Base-by-base conservation (phyloP, 1,140 invertebrate genomes). In the Nomia melanderi region DNA sequence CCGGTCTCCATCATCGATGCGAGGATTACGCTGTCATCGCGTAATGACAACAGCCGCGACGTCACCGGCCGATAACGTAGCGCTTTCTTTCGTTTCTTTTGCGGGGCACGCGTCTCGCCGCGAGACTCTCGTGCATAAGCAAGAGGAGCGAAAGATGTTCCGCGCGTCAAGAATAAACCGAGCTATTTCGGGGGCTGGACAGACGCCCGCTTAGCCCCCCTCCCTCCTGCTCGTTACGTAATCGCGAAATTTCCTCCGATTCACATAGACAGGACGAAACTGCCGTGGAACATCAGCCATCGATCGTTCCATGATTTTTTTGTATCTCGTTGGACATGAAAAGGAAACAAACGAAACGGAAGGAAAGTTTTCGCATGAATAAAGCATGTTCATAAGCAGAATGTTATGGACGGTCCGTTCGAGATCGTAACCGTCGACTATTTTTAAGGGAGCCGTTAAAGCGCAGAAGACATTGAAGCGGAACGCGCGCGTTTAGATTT, bases 121-220 rank as follows among this genome's bases (percentile, higher is more conserved):
- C 65, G 59, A 67, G 57, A 53, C 60, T 81, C 56, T 80, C 82
- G 78, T 73, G 78, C 73, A 79, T 83, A 78, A 79, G 80, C 67
- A 81, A 88, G 82, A 88, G 81, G 79, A 79, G 87, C 87, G 85
- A 86, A 88, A 90, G 88, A 91, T 88, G 85, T 90, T 91, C 79
- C 79, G 77, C 81, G 64, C 80, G 88, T 88, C 87, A 91, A 92
- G 89, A 92, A 92, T 92, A 92, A 91, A 89, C 88, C 77, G 77
- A 80, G 86, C 88, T 92, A 92, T 92, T 92, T 92, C 78, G 78
- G 84, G 88, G 82, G 75, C 91, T 92, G 89, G 90, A 92, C 88
- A 88, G 88, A 87, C 87, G 91, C 90, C 89, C 91, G 86, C 87
- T 86, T 87, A n/a, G n/a, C n/a, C n/a, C n/a, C n/a, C n/a, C n/a